Evolutionary conservation across 2,797 vertebrate genomes (phyloP), one percentile per base, ranked within the genome.

Genomic region (Phrynocephalus vlangalii): DNA sequence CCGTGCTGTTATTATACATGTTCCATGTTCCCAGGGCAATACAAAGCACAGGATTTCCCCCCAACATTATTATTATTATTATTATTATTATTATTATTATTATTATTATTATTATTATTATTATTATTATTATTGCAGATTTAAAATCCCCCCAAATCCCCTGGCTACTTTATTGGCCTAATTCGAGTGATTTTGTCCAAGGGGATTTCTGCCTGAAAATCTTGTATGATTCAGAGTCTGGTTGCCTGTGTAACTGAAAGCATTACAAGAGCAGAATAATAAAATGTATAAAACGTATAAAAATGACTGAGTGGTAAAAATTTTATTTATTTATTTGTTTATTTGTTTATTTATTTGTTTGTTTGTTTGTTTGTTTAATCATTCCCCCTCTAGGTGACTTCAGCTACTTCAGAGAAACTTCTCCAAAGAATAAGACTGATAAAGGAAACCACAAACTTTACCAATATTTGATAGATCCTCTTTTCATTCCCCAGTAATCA

Each of bases 401-500:
- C 80, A 85, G 52, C 3, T 0, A 0, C 28, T 38, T 38, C 26
- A 44, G n/a, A 79, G 56, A 56, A 92, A 86, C 20, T 82, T 71
- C 68, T 92, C 81, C 78, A 80, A 86, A 87, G 89, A 90, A 13
- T 22, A 87, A 90, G 89, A 33, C 15, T 89, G 52, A 20, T 79
- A 86, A 92, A 90, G 82, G 5, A 26, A 22, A 77, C 2, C 0
- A 0, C 30, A 67, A 44, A 73, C 81, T 90, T 92, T 83, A 90
- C n/a, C 24, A 78, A 56, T 6, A 22, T 33, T 52, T 24, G 33
- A 3, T 1, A 84, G 50, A 72, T 63, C 90, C 66, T 85, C 48
- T 88, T 79, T 92, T 94, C 67, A 82, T 92, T 90, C 77, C 88
- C 84, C 79, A 90, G 79, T 66, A 92, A 89, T 33, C 48, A 71